Evolutionary conservation across 2,888 invertebrate genomes (phyloP).

Genomic region (Plutella xylostella): DNA sequence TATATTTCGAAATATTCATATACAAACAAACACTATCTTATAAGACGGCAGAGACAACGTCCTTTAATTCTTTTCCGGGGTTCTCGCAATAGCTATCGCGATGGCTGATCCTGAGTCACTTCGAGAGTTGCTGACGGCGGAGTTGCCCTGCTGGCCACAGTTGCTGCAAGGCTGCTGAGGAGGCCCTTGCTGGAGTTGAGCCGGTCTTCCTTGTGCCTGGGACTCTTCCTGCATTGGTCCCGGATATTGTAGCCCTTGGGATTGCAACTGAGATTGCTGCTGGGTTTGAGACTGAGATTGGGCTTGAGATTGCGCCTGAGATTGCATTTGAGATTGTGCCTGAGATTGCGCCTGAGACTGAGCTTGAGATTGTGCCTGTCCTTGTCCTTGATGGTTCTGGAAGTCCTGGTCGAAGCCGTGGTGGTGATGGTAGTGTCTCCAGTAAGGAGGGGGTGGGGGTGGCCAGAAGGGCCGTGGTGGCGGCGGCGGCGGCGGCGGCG

Average conservation of each 20-base stretch:
- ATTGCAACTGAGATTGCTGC: not conserved
- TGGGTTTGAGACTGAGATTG: not conserved
- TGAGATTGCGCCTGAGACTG: not conserved
- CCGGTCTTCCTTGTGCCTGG: no score
- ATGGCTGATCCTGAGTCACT: conserved; percentile 35
- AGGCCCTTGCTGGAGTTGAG: not conserved
- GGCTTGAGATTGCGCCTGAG: not conserved
- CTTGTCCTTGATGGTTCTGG: no score
- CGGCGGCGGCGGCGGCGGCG: conserved; percentile 19
- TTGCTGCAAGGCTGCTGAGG: not conserved
- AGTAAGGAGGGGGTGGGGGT: conserved; percentile 23
- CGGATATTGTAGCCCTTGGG: no score
- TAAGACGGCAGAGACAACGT: no score
- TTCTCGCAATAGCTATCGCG: conserved; percentile 36
- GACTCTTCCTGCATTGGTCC: no score
- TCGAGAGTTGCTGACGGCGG: conserved; percentile 35
- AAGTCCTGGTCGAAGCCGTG: no score
- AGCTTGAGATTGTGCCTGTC: not conserved
- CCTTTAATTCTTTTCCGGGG: no score
- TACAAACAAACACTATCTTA: no score
- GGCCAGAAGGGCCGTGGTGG: conserved; percentile 19
- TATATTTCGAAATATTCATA: no score
- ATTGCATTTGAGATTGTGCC: not conserved
- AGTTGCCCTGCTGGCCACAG: conserved; percentile 13
- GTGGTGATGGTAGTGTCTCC: conserved; percentile 22